Conservation (phyloP, 2,113 vertebrate genomes). For the Phasianus colchicus region DNA sequence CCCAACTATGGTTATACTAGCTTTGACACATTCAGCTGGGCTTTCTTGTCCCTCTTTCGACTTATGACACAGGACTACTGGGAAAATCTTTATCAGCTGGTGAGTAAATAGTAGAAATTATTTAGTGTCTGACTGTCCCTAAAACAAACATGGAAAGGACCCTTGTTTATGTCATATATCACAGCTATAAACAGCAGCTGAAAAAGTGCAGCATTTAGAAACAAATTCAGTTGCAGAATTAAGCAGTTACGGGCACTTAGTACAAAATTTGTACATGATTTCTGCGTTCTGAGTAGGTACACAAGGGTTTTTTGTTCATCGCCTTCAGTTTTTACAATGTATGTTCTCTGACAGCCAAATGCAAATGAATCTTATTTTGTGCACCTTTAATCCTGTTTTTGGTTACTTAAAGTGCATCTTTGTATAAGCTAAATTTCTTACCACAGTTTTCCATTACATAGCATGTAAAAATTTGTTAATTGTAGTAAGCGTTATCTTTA, state of each 20-base stretch:
- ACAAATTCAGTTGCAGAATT: neutral
- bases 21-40: conserved; percentile 96
- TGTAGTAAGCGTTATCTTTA: neutral
- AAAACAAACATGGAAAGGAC: neutral
- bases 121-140: neutral
- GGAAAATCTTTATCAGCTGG: conserved; percentile 96
- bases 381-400: neutral
- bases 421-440: neutral
- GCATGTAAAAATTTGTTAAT: neutral
- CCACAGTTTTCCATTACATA: neutral
- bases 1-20: conserved; percentile 95
- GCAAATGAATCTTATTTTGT: neutral
- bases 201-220: neutral
- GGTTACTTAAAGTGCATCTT: neutral
- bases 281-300: neutral
- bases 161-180: neutral
- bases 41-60: conserved; percentile 94
- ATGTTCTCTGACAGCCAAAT: neutral
- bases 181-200: neutral
- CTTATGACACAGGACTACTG: conserved; percentile 98
- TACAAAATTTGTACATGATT: neutral
- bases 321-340: neutral
- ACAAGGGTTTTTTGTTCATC: neutral
- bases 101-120: conserved; percentile 57
- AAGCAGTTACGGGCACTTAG: neutral